Evolutionary conservation across 2,113 vertebrate species (phyloP).

Genomic region (Tachysurus vachellii): DNA sequence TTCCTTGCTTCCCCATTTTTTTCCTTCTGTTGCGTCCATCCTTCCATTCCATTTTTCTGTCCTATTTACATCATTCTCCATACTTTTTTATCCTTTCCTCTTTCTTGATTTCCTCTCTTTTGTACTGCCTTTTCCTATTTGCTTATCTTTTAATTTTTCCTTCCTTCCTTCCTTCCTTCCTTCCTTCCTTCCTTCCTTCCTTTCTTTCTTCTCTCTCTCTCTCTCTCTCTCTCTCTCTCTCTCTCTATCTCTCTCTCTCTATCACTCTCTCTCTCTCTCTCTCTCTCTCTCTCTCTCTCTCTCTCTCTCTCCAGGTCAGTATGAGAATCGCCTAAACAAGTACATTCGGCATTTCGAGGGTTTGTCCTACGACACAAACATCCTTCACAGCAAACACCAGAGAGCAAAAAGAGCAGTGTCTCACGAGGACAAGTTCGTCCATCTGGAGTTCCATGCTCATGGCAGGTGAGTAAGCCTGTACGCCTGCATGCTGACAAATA

Average conservation of each 20-base stretch:
- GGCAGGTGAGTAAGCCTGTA: conserved; percentile 82
- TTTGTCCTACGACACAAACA: conserved; percentile 85
- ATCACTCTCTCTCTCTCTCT: background rate
- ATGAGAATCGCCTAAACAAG: conserved; percentile 86
- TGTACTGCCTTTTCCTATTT: background rate
- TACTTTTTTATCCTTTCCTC: background rate
- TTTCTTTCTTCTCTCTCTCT: background rate
- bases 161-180: background rate
- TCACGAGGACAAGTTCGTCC: conserved; percentile 84
- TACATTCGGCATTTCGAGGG: conserved; percentile 95
- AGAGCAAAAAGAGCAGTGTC: conserved; percentile 91
- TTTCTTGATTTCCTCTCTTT: background rate
- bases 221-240: background rate
- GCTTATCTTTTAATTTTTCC: background rate
- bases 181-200: background rate
- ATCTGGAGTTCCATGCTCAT: conserved; percentile 90
- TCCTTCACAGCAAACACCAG: conserved; percentile 93
- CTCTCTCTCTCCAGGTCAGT: conserved; percentile 76
- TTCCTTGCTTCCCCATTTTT: background rate
- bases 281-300: background rate
- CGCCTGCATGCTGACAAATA: background rate
- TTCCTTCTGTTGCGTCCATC: background rate
- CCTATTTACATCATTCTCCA: background rate
- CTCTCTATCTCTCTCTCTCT: background rate
- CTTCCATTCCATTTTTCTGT: background rate